Evolutionary conservation across 2,888 invertebrate genomes (phyloP).

Genomic region (Serripes groenlandicus): DNA sequence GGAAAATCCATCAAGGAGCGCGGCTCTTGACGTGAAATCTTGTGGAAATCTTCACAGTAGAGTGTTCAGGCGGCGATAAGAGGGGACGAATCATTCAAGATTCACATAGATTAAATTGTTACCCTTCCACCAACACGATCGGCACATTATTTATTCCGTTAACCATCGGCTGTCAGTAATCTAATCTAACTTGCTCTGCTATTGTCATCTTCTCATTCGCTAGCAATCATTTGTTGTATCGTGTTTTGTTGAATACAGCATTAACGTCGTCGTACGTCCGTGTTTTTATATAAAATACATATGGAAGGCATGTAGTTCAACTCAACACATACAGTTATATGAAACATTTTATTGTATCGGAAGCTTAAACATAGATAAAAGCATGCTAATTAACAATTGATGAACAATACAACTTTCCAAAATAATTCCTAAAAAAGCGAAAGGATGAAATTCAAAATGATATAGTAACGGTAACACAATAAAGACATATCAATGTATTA

Average conservation of each 20-base stretch:
- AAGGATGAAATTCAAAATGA: too few species aligned
- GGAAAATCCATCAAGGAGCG: constrained; percentile 63
- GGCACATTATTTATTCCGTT: constrained; percentile 60
- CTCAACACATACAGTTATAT: too few species aligned
- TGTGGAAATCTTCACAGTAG: constrained; percentile 55
- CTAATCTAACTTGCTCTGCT: constrained; percentile 13
- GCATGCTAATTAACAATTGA: too few species aligned
- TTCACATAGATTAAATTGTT: constrained; percentile 65
- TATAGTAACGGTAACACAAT: too few species aligned
- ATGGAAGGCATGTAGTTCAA: too few species aligned
- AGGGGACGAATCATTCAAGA: constrained; percentile 63
- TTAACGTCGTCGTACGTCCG: neutral
- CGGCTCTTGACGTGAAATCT: constrained; percentile 51
- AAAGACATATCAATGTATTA: too few species aligned
- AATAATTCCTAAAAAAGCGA: too few species aligned
- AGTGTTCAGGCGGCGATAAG: constrained; percentile 62
- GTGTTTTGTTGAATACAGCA: constrained; percentile 13
- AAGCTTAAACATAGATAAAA: too few species aligned
- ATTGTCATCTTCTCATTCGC: constrained; percentile 20
- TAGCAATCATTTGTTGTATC: constrained; percentile 12
- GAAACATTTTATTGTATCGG: too few species aligned
- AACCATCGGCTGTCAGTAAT: constrained; percentile 55
- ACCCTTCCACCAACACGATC: constrained; percentile 52
- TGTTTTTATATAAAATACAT: too few species aligned
- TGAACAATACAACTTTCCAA: too few species aligned